Conservation (phyloP, 2,113 vertebrate genomes). For the Capreolus pygargus region DNA sequence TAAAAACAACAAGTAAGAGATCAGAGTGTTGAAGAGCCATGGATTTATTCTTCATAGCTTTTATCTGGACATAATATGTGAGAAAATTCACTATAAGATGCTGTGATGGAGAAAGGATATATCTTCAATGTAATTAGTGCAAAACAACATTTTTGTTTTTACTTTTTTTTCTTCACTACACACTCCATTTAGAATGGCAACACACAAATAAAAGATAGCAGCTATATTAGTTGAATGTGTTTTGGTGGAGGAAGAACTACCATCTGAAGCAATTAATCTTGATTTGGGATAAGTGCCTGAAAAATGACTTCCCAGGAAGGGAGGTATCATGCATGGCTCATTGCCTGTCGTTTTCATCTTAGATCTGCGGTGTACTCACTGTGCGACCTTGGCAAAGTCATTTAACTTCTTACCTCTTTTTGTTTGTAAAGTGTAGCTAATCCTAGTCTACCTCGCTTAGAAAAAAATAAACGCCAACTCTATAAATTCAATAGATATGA, state of each 20-base stretch:
- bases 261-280: slow-evolving; percentile 53
- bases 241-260: slow-evolving; percentile 21
- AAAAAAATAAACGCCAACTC: slow-evolving; percentile 17
- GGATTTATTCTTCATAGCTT: slow-evolving; percentile 18
- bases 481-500: background rate
- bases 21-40: background rate
- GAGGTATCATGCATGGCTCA: slow-evolving; percentile 49
- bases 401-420: slow-evolving; percentile 42
- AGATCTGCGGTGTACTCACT: background rate
- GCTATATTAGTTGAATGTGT: background rate
- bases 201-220: background rate
- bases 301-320: slow-evolving; percentile 57
- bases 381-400: slow-evolving; percentile 56
- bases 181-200: background rate
- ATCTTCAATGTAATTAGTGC: background rate
- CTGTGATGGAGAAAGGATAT: background rate
- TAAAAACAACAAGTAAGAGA: background rate
- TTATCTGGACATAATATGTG: background rate
- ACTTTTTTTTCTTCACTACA: background rate
- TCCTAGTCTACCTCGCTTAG: background rate
- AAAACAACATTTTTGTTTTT: background rate
- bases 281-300: slow-evolving; percentile 66
- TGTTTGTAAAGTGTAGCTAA: background rate
- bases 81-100: background rate
- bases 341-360: slow-evolving; percentile 36